A percentile compares a stretch with the other conserved stretches of the same genome.
Evolutionary conservation across 2,113 vertebrate species (phyloP).

Genomic region (Beaufortia kweichowensis): DNA sequence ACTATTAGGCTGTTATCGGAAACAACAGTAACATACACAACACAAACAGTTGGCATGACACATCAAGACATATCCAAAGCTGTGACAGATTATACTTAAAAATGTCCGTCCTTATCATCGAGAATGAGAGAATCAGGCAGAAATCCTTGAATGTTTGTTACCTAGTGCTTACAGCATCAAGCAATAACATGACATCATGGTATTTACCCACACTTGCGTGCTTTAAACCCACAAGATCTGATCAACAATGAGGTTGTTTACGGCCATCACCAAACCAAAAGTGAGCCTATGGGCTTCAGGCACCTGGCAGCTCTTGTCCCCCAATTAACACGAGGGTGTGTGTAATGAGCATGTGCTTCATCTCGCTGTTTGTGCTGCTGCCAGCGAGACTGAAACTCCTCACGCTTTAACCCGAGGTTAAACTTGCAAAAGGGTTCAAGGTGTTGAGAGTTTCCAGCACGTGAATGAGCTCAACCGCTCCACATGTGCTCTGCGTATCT

Average conservation of each 20-base stretch:
- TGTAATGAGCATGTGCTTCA: conserved; percentile 15
- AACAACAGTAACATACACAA: neutral
- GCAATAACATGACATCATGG: conserved; percentile 45
- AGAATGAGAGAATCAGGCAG: too few relatives aligned
- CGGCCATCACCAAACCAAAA: conserved; percentile 1
- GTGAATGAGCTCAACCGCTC: conserved; percentile 7
- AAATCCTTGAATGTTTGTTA: neutral
- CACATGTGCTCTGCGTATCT: neutral
- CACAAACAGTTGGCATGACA: neutral
- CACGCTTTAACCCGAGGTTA: conserved; percentile 52
- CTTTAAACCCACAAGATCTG: conserved; percentile 12
- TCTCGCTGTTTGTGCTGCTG: conserved; percentile 38
- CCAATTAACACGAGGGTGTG: conserved; percentile 61
- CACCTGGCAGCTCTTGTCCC: conserved; percentile 60
- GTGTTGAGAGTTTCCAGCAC: conserved; percentile 54
- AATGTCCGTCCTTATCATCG: too few relatives aligned
- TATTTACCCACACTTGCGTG: neutral
- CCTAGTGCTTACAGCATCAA: neutral
- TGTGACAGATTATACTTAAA: neutral
- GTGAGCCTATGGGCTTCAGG: conserved; percentile 36
- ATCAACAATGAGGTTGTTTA: conserved; percentile 54
- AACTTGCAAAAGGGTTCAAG: conserved; percentile 61
- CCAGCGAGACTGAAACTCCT: conserved; percentile 33
- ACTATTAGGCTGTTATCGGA: neutral
- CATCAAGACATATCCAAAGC: neutral